A percentile compares a stretch with the other conserved stretches of the same genome.
phyloP scores from a whole-genome alignment of 1,140 invertebrate species.

The Calephelis nemesis region DNA sequence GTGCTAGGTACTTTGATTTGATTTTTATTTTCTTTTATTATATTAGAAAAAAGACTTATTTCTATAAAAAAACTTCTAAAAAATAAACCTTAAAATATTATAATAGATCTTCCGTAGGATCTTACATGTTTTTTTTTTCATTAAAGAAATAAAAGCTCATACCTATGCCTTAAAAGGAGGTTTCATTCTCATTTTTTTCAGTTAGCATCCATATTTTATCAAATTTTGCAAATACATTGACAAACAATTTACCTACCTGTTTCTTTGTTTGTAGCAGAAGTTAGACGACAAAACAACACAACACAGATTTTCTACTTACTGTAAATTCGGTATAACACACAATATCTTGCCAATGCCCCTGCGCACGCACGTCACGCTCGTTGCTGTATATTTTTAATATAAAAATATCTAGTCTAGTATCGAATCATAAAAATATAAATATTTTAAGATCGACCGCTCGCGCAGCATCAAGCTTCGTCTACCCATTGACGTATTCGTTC shows the following conservation, averaged over 20 bases:
- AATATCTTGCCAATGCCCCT: conserved; percentile 44
- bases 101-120: too few species aligned
- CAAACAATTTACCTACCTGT: conserved; percentile 14
- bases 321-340: conserved; percentile 41
- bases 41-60: too few species aligned
- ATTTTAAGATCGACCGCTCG: conserved; percentile 67
- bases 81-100: too few species aligned
- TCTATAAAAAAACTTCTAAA: too few species aligned
- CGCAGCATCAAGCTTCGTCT: conserved; percentile 58
- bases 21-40: too few species aligned
- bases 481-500: conserved; percentile 75
- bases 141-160: too few species aligned
- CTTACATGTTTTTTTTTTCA: too few species aligned
- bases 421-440: conserved; percentile 77
- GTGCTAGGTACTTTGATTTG: too few species aligned
- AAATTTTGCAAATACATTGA: neutral
- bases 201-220: too few species aligned
- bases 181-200: too few species aligned
- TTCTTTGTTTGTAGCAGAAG: conserved; percentile 16
- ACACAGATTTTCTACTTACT: conserved; percentile 50
- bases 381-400: conserved; percentile 72
- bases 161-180: too few species aligned
- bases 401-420: conserved; percentile 64
- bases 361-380: conserved; percentile 59
- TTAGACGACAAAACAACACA: conserved; percentile 25